Evolutionary conservation across 2,113 vertebrate genomes (phyloP).

Genomic region (Chamaetylas fuelleborni): DNA sequence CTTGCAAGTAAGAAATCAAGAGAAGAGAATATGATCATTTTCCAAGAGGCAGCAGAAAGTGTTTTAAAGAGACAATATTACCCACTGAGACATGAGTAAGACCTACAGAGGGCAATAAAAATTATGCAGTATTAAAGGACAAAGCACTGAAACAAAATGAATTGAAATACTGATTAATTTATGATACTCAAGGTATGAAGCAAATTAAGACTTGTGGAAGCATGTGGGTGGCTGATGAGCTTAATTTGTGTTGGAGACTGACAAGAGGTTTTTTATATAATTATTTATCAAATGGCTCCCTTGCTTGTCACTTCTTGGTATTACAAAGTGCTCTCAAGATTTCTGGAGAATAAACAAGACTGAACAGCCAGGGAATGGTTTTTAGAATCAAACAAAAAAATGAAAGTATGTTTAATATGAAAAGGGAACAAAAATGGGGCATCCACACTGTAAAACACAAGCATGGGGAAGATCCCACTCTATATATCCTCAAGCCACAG

Average conservation of each 20-base stretch:
- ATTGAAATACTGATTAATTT: neutral
- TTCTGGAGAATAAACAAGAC: constrained; percentile 2
- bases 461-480: neutral
- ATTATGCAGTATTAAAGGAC: neutral
- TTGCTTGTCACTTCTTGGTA: constrained; percentile 5
- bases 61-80: neutral
- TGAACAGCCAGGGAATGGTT: neutral
- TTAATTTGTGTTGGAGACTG: neutral
- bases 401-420: neutral
- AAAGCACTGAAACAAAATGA: neutral
- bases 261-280: neutral
- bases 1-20: neutral
- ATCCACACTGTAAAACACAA: neutral
- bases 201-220: constrained; percentile 2
- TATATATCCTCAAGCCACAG: neutral
- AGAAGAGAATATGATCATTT: neutral
- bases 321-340: neutral
- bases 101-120: neutral
- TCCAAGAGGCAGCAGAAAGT: neutral
- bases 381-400: neutral
- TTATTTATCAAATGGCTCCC: neutral
- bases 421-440: neutral
- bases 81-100: neutral
- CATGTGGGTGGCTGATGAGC: neutral
- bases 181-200: neutral